phyloP scores from a whole-genome alignment of 2,797 vertebrate genomes.

The Phoebastria nigripes region DNA sequence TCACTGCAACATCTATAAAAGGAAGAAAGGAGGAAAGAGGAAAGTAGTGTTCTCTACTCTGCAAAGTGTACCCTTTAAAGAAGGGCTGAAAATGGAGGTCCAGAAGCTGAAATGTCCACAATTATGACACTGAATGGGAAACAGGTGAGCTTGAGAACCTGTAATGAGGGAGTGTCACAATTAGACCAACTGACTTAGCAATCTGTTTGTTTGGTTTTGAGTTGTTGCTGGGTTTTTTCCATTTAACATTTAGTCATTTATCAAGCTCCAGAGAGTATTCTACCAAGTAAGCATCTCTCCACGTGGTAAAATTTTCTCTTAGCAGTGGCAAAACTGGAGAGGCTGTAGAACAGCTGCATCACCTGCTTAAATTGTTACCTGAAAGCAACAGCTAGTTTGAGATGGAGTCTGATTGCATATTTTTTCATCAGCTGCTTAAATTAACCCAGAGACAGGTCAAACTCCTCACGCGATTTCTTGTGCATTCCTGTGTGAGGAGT shows the following conservation, averaged over 20 bases:
- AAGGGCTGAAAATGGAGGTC: neutral
- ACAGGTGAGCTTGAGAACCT: neutral
- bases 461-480: neutral
- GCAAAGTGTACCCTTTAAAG: neutral
- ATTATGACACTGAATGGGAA: neutral
- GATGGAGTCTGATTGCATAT: neutral
- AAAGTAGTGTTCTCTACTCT: neutral
- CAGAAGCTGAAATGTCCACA: neutral
- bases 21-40: neutral
- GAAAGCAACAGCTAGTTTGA: neutral
- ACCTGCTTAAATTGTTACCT: conserved; percentile 14
- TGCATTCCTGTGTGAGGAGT: neutral
- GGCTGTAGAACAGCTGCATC: neutral
- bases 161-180: neutral
- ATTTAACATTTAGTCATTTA: neutral
- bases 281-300: neutral
- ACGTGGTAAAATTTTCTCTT: neutral
- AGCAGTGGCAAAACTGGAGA: neutral
- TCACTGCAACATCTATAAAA: neutral
- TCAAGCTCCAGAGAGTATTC: neutral
- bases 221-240: neutral
- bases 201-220: neutral
- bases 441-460: neutral
- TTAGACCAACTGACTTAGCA: neutral
- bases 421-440: neutral